Percentiles rank a stretch among this genome's conserved stretches.
phyloP scores from a whole-genome alignment of 2,113 vertebrate genomes.

The Corythornis madagascariensis region DNA sequence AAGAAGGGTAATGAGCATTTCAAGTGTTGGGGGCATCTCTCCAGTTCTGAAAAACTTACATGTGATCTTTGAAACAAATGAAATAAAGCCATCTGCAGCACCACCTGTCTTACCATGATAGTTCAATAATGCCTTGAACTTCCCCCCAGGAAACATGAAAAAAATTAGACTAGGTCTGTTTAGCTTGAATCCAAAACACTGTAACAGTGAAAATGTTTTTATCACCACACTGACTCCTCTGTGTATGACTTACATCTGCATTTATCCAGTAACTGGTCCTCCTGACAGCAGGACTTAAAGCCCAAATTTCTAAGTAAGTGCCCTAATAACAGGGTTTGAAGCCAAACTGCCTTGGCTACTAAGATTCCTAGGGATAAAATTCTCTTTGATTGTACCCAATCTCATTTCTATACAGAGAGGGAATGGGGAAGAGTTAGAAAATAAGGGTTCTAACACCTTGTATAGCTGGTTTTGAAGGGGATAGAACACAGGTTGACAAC shows the following conservation, averaged over 20 bases:
- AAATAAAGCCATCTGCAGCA: not conserved
- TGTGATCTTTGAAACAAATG: not conserved
- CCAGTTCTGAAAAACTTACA: not conserved
- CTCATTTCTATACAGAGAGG: not conserved
- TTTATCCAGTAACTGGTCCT: not conserved
- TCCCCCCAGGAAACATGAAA: not conserved
- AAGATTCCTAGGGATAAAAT: not conserved
- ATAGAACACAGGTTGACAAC: not conserved
- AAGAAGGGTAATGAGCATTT: not conserved
- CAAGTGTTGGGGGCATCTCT: not conserved
- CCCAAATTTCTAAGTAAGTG: not conserved
- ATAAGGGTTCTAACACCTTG: not conserved
- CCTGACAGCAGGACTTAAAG: not conserved
- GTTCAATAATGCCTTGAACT: not conserved
- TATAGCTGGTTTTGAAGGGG: not conserved
- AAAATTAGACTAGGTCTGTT: not conserved
- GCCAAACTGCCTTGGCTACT: not conserved
- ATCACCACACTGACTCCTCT: not conserved
- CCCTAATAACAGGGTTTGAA: not conserved
- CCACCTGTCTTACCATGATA: not conserved
- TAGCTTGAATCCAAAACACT: not conserved
- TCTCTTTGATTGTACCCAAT: not conserved
- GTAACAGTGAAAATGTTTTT: not conserved
- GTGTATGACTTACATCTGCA: not conserved
- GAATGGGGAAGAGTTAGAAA: not conserved